Evolutionary conservation across 2,888 invertebrate genomes (phyloP).

Genomic region (Allolobophora icterica): DNA sequence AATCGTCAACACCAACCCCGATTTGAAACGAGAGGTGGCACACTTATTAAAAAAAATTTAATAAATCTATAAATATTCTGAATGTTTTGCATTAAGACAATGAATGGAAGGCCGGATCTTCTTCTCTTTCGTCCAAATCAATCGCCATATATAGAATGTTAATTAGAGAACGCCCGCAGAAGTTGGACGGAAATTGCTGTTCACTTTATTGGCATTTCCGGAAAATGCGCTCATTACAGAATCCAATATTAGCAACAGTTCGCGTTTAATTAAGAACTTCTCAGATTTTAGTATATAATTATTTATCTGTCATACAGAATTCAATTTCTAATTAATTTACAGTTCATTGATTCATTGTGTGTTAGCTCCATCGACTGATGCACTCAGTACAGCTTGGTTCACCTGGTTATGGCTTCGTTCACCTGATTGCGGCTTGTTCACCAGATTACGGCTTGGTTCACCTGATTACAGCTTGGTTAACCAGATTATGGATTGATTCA

Average conservation of each 20-base stretch:
- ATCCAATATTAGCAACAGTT: background rate
- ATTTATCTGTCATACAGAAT: too few relatives aligned
- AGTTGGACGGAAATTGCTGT: background rate
- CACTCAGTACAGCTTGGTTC: too few relatives aligned
- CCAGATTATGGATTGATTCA: too few relatives aligned
- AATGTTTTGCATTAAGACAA: background rate
- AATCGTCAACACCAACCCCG: too few relatives aligned
- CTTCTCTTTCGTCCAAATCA: background rate
- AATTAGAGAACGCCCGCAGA: background rate
- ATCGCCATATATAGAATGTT: background rate
- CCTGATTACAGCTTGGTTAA: too few relatives aligned
- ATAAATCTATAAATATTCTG: background rate
- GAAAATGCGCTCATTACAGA: background rate
- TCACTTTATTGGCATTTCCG: background rate
- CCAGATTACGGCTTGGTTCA: too few relatives aligned
- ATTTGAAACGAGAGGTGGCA: too few relatives aligned
- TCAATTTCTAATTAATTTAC: background rate
- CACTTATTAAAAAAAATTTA: background rate
- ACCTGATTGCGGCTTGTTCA: too few relatives aligned
- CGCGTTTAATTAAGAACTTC: background rate
- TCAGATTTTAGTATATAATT: background rate
- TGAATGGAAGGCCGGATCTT: too few relatives aligned
- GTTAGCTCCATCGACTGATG: background rate
- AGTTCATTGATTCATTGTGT: background rate
- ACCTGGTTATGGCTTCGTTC: too few relatives aligned